Evolutionary conservation across 2,113 vertebrate species (phyloP), one percentile per base, ranked within the genome.

Genomic region (Trematocara stigmaticum): DNA sequence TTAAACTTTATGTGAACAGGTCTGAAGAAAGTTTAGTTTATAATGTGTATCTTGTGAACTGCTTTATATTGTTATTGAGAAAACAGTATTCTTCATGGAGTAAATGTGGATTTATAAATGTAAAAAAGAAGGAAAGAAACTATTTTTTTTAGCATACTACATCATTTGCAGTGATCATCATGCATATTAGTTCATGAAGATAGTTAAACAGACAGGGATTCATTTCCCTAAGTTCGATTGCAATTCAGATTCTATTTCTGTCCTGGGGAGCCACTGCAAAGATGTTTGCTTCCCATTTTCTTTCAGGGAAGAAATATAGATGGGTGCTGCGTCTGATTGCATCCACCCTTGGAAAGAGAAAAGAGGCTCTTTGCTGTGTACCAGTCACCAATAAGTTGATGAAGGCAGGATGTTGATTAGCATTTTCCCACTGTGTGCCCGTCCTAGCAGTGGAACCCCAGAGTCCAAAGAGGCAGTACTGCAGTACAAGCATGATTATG

Each of bases 401-500:
- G 92, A 93, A 90, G 52, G 79, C 11, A 15, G 61, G 84, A 76
- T 57, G 89, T 78, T 94, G 93, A 95, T 95, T 94, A 91, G 85
- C 82, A 86, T 92, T 93, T 92, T 87, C 78, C 74, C 87, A 90
- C 78, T 55, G 40, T 85, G 71, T 87, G 83, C 69, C 78, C 69
- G 79, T 94, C 80, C 81, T 82, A 91, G 86, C 89, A 84, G 83
- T 87, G 88, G 89, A 87, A 87, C 84, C 78, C 88, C 86, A 53
- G 66, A 87, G 84, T 83, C 64, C 87, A 85, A 78, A 87, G 91
- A 91, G 90, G 29, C 82, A 40, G 15, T 64, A 56, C 88, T 87
- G 90, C 85, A 47, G 81, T 82, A 93, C 86, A 76, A 79, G 84
- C 84, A 84, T 94, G 93, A 95, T 96, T 95, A 91, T 95, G 93